phyloP scores from a whole-genome alignment of 2,113 vertebrate species.

The Suricata suricatta region DNA sequence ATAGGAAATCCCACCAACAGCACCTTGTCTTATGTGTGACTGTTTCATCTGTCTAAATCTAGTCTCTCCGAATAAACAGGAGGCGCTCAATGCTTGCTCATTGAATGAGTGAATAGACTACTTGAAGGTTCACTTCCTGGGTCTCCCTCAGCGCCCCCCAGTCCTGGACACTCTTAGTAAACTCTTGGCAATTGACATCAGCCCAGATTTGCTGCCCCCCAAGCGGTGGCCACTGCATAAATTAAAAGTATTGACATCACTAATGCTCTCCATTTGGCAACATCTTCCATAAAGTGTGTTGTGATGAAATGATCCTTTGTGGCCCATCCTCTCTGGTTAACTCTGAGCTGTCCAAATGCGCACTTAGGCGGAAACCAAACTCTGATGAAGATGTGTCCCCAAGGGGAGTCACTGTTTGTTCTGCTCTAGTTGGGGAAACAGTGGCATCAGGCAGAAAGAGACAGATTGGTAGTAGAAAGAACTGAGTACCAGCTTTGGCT shows the following conservation, averaged over 20 bases:
- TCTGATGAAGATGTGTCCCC: background rate
- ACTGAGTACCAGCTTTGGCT: background rate
- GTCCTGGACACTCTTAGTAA: background rate
- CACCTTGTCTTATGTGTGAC: background rate
- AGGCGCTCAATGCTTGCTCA: background rate
- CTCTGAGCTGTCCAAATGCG: background rate
- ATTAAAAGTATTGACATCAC: background rate
- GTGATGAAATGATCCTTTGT: background rate
- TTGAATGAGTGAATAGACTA: accelerated
- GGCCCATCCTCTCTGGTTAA: background rate
- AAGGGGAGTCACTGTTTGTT: background rate
- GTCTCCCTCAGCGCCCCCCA: background rate
- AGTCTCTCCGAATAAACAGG: background rate
- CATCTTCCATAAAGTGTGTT: background rate
- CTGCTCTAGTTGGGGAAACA: background rate
- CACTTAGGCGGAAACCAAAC: background rate
- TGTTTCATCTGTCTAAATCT: background rate
- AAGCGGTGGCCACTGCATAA: background rate
- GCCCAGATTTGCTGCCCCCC: background rate
- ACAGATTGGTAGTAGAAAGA: accelerated
- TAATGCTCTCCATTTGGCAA: background rate
- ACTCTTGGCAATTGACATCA: background rate
- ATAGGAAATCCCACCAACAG: background rate
- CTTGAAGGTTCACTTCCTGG: background rate
- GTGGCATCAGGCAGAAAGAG: background rate